Evolutionary conservation across 2,113 vertebrate species (phyloP).

Genomic region (Anolis sagrei): DNA sequence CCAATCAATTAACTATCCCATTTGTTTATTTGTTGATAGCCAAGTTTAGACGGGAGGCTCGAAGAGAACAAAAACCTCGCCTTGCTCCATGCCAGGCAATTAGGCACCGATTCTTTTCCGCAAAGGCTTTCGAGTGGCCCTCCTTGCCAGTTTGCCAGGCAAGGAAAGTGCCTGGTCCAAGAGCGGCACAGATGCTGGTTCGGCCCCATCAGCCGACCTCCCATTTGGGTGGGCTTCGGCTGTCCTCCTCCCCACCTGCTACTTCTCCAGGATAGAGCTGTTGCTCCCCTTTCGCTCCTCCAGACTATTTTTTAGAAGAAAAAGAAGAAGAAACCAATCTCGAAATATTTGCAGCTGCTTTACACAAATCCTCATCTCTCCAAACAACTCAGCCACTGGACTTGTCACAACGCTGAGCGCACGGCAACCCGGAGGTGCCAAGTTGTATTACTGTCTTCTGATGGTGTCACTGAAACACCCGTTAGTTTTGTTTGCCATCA

Average conservation of each 20-base stretch:
- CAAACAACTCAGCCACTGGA: no score
- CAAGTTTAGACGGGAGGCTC: constrained; percentile 48
- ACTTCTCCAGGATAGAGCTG: background rate
- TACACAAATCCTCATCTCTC: background rate
- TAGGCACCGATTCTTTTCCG: constrained; percentile 44
- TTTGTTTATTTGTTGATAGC: constrained; percentile 37
- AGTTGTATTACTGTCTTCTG: background rate
- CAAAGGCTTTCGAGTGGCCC: constrained; percentile 39
- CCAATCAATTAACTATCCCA: background rate
- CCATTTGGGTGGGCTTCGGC: background rate
- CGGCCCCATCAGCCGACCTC: constrained; percentile 45
- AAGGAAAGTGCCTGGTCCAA: constrained; percentile 46
- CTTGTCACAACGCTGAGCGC: background rate
- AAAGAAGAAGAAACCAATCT: background rate
- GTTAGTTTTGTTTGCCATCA: background rate
- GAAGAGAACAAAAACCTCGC: constrained; percentile 49
- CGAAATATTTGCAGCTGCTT: background rate
- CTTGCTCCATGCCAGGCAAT: constrained; percentile 51
- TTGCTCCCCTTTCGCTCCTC: background rate
- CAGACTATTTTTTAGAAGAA: background rate
- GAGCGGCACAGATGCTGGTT: constrained; percentile 47
- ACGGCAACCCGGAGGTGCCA: background rate
- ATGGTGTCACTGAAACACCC: background rate
- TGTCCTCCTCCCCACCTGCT: background rate
- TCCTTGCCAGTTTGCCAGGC: constrained; percentile 4